These are phyloP conservation scores for Cebidichthys violaceus DNA, from an alignment of 2,113 vertebrate genomes.

Conservation along the genomic window DNA sequence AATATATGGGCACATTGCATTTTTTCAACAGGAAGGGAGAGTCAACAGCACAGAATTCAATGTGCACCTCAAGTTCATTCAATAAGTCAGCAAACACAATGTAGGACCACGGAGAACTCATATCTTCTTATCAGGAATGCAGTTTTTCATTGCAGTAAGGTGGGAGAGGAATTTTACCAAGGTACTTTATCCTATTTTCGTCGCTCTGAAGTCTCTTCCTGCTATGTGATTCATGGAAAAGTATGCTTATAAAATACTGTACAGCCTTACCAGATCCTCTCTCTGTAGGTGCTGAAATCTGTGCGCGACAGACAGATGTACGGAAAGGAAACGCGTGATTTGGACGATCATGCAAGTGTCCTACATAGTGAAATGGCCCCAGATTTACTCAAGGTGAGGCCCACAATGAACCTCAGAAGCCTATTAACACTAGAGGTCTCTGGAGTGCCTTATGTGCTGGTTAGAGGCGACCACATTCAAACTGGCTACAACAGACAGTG, in stretches of 20 bases:
- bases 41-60: slow-evolving; percentile 63
- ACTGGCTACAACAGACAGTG: slow-evolving; percentile 65
- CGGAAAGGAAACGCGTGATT: slow-evolving; percentile 5
- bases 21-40: slow-evolving; percentile 63
- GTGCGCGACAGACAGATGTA: background rate
- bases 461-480: slow-evolving; percentile 61
- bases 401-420: slow-evolving; percentile 77
- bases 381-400: slow-evolving; percentile 79
- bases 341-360: slow-evolving; percentile 53
- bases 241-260: slow-evolving; percentile 50
- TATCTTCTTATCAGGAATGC: slow-evolving; percentile 74
- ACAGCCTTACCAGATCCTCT: slow-evolving; percentile 7
- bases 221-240: slow-evolving; percentile 69
- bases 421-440: slow-evolving; percentile 83
- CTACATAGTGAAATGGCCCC: slow-evolving; percentile 72
- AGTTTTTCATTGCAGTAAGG: slow-evolving; percentile 73
- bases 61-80: slow-evolving; percentile 77
- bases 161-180: slow-evolving; percentile 70
- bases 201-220: slow-evolving; percentile 68
- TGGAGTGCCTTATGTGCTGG: slow-evolving; percentile 70
- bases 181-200: slow-evolving; percentile 75
- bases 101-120: slow-evolving; percentile 64
- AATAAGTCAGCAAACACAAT: slow-evolving; percentile 76
- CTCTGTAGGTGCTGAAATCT: slow-evolving; percentile 11
- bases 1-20: slow-evolving; percentile 72